A percentile compares a stretch with the other conserved stretches of the same genome.
phyloP scores from a whole-genome alignment of 2,888 invertebrate genomes.

The Ferdinandea cuprea region DNA sequence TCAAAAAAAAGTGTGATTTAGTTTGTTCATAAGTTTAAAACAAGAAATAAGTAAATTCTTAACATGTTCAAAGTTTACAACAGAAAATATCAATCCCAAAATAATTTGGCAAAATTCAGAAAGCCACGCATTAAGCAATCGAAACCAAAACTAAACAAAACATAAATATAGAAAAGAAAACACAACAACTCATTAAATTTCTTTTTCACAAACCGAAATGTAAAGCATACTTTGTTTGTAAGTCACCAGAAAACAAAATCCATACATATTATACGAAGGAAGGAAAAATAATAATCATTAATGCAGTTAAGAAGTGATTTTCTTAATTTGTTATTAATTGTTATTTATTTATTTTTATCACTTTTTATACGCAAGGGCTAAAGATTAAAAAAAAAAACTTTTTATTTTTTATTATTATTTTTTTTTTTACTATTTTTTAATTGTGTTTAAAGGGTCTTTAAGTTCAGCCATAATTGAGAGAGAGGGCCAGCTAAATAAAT shows the following conservation, averaged over 20 bases:
- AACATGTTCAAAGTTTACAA: constrained; percentile 70
- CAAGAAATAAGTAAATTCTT: constrained; percentile 42
- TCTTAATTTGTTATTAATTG: constrained; percentile 65
- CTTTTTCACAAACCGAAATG: constrained; percentile 66
- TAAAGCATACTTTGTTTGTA: constrained; percentile 36
- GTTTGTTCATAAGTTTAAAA: constrained; percentile 66
- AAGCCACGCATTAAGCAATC: constrained; percentile 47
- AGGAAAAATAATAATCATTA: constrained; percentile 65
- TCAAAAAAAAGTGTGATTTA: constrained; percentile 66
- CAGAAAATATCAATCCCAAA: constrained; percentile 34
- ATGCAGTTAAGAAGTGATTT: constrained; percentile 62
- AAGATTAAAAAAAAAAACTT: constrained; percentile 34
- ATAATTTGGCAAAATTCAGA: constrained; percentile 45
- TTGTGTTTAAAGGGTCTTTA: constrained; percentile 62
- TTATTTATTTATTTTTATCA: constrained; percentile 72
- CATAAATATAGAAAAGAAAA: constrained; percentile 47
- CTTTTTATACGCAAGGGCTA: constrained; percentile 73
- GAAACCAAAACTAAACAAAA: constrained; percentile 75
- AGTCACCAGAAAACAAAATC: constrained; percentile 47
- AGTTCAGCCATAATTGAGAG: constrained; percentile 47
- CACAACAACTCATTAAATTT: constrained; percentile 11
- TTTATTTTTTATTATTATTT: constrained; percentile 31
- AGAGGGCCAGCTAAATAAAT: constrained; percentile 75
- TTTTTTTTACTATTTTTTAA: no score
- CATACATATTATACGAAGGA: constrained; percentile 12